Evolutionary conservation across 2,888 invertebrate genomes (phyloP).

Genomic region (Tanypteryx hageni): DNA sequence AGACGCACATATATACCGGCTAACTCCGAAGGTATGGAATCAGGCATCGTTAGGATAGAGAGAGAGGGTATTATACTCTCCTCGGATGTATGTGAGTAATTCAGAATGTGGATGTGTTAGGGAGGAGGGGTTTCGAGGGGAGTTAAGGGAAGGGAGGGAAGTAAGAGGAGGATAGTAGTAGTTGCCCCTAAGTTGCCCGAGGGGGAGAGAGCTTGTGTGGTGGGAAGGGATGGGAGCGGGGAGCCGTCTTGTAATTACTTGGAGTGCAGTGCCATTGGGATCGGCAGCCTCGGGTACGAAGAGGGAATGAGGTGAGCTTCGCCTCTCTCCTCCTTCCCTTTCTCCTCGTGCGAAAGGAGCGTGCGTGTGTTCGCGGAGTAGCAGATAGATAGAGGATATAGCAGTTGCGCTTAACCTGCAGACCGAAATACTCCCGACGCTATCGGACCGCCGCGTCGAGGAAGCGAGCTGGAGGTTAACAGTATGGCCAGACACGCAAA

Average conservation of each 20-base stretch:
- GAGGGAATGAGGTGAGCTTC: neutral
- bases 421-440: conserved; percentile 17
- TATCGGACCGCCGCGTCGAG: neutral
- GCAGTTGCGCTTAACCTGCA: conserved; percentile 29
- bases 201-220: neutral
- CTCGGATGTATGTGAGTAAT: conserved; percentile 23
- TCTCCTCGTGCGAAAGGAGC: no score
- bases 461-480: neutral
- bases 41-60: neutral
- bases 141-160: no score
- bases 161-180: no score
- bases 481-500: neutral
- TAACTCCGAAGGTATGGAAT: neutral
- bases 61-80: neutral
- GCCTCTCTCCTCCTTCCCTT: neutral
- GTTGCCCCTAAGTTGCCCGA: no score
- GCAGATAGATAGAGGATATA: neutral
- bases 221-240: neutral
- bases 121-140: no score
- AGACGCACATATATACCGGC: no score
- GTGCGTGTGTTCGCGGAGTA: neutral
- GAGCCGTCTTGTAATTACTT: neutral
- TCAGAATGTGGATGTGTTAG: neutral
- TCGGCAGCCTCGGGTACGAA: conserved; percentile 13
- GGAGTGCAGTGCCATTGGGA: conserved; percentile 35